Base-by-base conservation (phyloP, 35 echinoderm and acorn worm genomes). In the Antedon bifida region DNA sequence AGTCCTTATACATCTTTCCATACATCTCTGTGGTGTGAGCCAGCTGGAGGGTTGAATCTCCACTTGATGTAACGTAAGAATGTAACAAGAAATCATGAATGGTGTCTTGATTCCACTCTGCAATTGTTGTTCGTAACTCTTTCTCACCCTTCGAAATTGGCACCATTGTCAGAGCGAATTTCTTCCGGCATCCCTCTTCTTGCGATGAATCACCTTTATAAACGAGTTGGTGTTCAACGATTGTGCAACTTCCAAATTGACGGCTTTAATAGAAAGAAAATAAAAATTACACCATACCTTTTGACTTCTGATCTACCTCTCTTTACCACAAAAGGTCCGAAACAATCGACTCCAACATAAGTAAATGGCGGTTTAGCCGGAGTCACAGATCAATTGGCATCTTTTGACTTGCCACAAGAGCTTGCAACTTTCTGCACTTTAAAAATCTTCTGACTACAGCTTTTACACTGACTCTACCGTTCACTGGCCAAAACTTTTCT, bases 271-370 rank as follows among this genome's bases (percentile, higher is more conserved):
- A 3, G 81, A 12, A 3, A 88, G 32, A 74, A 88, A 17, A 75
- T 83, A 42, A 88, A 88, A 1, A 88, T 36, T 1, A 77, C 36
- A 0, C 81, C 87, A 42, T 44, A 83, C 26, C 87, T 75, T 36
- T 83, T 88, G 19, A 21, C 34, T 26, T 83, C 29, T 29, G 36
- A 13, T 16, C 73, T 13, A 14, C 87, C 87, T 13, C 75, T n/a
- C 44, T 83, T 77, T 26, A 83, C 51, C 11, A 34, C 33, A 31
- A 82, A 88, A 39, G 87, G 81, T 2, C 87, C 87, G 78, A 88
- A 88, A 19, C 39, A 83, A 29, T 88, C 81, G 2, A 88, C 30
- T 0, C 87, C 87, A 46, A 75, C 73, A 46, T 82, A 78, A 5
- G 81, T 88, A 32, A 88, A 88, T 0, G 87, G 81, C 33, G 82